Base-by-base conservation (phyloP, 2,888 invertebrate genomes). In the Chironomus tentans region DNA sequence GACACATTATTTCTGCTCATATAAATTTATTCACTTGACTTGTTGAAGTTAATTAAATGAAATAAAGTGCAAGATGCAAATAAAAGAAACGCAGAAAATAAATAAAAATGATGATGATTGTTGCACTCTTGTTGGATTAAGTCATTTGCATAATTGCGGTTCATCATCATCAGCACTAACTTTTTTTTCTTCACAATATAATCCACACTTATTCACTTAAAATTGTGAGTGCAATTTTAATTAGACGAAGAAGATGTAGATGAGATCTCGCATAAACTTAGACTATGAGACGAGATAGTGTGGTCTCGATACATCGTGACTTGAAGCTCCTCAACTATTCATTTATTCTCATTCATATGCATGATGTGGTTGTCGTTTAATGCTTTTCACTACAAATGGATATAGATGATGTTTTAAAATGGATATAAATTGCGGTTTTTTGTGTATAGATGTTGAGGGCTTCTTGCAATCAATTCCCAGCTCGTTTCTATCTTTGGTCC, bases 61-160 rank as follows among this genome's bases (percentile, higher is more conserved):
- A 56, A 56, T 56, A 56, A 56, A 56, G 15, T 56, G 18, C 18
- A 56, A 38, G 56, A 56, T 56, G 56, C n/a, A 56, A 56, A 56
- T 56, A 15, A 50, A 15, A 56, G 18, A 2, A 7, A 56, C 15
- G 56, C n/a, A 56, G 5, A 56, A 56, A 18, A 18, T 56, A 56
- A 18, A 56, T 15, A 62, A 62, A 15, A 12, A 21, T n/a, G 13
- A 50, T n/a, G 15, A 24, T 12, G 22, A 65, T 65, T 65, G 65
- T 65, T 65, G 62, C 62, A 22, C 68, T 12, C 28, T 38, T 28
- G 28, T 13, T 15, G 68, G 28, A 68, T 68, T 68, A 46, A 68
- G 68, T 68, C 68, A 68, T 68, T 68, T 68, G 68, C 68, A 68
- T 68, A 68, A 68, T 68, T 68, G 68, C 10, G 15, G 56, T 56